phyloP scores from a whole-genome alignment of 2,888 invertebrate genomes.

The Clivina fossor region DNA sequence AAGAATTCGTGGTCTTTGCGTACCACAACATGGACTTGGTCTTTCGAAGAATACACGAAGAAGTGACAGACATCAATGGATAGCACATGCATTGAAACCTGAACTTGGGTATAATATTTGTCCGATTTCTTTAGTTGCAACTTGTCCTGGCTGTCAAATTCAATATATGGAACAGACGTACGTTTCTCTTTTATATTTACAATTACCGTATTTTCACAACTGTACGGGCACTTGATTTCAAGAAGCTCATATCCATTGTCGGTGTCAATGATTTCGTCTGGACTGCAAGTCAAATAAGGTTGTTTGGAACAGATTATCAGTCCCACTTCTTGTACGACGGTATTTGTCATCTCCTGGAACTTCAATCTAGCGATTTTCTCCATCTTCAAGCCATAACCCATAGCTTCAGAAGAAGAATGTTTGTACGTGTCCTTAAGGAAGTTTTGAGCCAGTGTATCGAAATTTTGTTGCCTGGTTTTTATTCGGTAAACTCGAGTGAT shows the following conservation, averaged over 20 bases:
- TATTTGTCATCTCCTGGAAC: slow-evolving; percentile 6
- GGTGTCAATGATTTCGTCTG: no score
- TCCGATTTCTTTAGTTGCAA: slow-evolving; percentile 1
- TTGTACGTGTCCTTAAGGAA: not conserved
- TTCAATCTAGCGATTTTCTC: not conserved
- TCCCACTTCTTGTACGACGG: not conserved
- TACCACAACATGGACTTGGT: slow-evolving; percentile 1
- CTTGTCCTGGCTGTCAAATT: not conserved
- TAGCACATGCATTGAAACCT: slow-evolving; percentile 2
- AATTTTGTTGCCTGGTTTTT: slow-evolving; percentile 1
- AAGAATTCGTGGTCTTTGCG: slow-evolving; percentile 5
- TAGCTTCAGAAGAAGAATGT: not conserved
- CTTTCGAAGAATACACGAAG: not conserved
- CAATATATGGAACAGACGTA: not conserved
- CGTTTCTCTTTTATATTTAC: slow-evolving; percentile 1
- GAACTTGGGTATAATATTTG: slow-evolving; percentile 7
- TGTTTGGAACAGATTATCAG: not conserved
- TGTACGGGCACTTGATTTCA: slow-evolving; percentile 2
- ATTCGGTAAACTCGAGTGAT: slow-evolving; percentile 1
- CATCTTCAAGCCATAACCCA: slow-evolving; percentile 11
- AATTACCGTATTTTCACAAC: slow-evolving; percentile 2
- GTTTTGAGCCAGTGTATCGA: not conserved
- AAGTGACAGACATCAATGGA: slow-evolving; percentile 4
- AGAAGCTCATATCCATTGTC: not conserved
- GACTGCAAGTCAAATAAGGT: slow-evolving; percentile 2